Percentiles rank a stretch among this genome's conserved stretches.
Evolutionary conservation across 2,888 invertebrate species (phyloP).

Genomic region (Platycheirus rosarum): DNA sequence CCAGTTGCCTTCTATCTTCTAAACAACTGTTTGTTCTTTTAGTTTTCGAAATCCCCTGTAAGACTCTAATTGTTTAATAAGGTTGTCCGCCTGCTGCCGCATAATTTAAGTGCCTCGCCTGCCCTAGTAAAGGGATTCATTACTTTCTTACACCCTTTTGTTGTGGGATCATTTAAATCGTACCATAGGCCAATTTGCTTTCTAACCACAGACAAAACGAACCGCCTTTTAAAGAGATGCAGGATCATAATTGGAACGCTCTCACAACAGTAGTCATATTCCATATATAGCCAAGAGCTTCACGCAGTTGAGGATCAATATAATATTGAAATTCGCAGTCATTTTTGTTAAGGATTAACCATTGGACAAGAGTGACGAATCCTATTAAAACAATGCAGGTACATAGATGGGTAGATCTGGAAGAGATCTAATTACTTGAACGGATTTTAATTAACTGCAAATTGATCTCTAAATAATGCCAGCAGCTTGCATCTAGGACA

Average conservation of each 20-base stretch:
- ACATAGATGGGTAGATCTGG: conserved; percentile 9
- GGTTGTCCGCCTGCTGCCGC: conserved; percentile 24
- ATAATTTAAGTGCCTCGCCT: conserved; percentile 11
- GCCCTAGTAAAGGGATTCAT: conserved; percentile 56
- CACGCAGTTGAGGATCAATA: conserved; percentile 15
- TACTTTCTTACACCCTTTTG: conserved; percentile 68
- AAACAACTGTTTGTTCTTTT: neutral
- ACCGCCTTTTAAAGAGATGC: conserved; percentile 50
- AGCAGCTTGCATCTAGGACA: no score
- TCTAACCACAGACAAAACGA: conserved; percentile 63
- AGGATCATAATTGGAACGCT: conserved; percentile 76
- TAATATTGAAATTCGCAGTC: conserved; percentile 25
- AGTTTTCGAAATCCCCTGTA: conserved; percentile 38
- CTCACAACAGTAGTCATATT: neutral
- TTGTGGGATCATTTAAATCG: conserved; percentile 70
- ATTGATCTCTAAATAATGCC: conserved; percentile 61
- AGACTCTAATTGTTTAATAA: conserved; percentile 53
- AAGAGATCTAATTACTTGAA: conserved; percentile 62
- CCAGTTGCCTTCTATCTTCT: neutral
- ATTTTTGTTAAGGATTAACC: conserved; percentile 43
- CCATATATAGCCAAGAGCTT: no score
- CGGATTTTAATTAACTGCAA: conserved; percentile 68
- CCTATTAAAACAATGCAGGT: conserved; percentile 14
- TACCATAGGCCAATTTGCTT: conserved; percentile 69
- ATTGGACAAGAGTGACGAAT: conserved; percentile 15